phyloP scores from a whole-genome alignment of 2,797 vertebrate genomes.

The Enteromius trimaculatus region DNA sequence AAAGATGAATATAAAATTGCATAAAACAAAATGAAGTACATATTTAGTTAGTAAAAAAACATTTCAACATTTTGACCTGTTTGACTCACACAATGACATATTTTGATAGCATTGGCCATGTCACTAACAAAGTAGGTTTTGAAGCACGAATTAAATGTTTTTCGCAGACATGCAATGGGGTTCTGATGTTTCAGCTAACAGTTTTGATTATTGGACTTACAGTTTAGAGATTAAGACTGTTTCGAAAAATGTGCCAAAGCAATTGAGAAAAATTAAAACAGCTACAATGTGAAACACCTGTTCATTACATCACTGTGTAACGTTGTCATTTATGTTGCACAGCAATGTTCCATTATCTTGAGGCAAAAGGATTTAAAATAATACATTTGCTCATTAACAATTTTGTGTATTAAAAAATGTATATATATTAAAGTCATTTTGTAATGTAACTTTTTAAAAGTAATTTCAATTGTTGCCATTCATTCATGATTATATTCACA shows the following conservation, averaged over 20 bases:
- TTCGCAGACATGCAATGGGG: background rate
- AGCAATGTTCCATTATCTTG: background rate
- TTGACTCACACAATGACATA: background rate
- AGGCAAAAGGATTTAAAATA: background rate
- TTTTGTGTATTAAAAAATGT: background rate
- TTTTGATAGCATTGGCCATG: background rate
- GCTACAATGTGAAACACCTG: background rate
- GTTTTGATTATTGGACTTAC: background rate
- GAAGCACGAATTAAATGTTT: background rate
- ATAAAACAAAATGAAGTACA: background rate
- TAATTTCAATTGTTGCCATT: background rate
- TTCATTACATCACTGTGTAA: background rate
- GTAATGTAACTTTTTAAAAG: background rate
- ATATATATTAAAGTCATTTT: background rate
- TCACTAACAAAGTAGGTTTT: background rate
- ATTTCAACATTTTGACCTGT: background rate
- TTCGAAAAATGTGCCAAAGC: background rate
- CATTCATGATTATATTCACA: background rate
- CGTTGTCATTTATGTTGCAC: background rate
- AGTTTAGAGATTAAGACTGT: background rate
- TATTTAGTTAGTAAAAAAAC: background rate
- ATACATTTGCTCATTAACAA: background rate
- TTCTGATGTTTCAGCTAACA: background rate
- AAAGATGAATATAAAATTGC: background rate
- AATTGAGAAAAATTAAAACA: background rate